A percentile compares a stretch with the other conserved stretches of the same genome.
Conservation (phyloP, 37 sponge, comb jelly and placozoan species). For the Agelas oroides region DNA sequence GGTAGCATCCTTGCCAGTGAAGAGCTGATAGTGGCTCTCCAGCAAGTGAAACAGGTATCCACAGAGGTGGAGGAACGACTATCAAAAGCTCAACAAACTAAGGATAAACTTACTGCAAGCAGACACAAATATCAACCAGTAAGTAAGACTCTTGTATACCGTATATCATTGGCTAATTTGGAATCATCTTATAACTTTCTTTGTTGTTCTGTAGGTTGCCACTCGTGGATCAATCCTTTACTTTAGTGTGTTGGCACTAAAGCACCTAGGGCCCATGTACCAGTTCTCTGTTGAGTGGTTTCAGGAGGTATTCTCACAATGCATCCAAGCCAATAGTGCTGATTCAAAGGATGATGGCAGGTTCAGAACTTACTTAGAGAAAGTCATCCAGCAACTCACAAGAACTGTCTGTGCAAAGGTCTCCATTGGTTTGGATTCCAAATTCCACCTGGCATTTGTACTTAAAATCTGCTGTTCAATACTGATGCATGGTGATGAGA, state of each 20-base stretch:
- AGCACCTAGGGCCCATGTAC: conserved; percentile 51
- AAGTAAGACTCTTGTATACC: not conserved
- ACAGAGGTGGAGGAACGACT: conserved; percentile 35
- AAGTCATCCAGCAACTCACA: conserved; percentile 3
- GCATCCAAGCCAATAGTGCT: conserved; percentile 24
- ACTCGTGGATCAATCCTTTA: conserved; percentile 68
- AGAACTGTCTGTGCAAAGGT: conserved; percentile 1
- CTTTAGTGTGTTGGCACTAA: conserved; percentile 38
- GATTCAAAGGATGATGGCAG: not conserved
- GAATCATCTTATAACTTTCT: too few relatives aligned
- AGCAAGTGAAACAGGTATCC: conserved; percentile 40
- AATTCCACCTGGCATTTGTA: conserved; percentile 33
- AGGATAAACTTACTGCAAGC: conserved; percentile 34
- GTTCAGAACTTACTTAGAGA: not conserved
- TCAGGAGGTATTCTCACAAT: conserved; percentile 35
- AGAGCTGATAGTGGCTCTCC: conserved; percentile 36
- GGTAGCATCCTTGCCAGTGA: conserved; percentile 25
- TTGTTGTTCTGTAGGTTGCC: conserved; percentile 48
- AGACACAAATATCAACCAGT: conserved; percentile 53
- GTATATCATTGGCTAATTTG: too few relatives aligned
- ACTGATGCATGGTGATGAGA: conserved; percentile 11
- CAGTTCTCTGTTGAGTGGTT: conserved; percentile 68
- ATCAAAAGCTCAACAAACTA: conserved; percentile 35
- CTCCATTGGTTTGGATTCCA: conserved; percentile 19
- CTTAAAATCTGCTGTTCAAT: conserved; percentile 37